Evolutionary conservation across 2,113 vertebrate species (phyloP).

Genomic region (Atrichornis clamosus): DNA sequence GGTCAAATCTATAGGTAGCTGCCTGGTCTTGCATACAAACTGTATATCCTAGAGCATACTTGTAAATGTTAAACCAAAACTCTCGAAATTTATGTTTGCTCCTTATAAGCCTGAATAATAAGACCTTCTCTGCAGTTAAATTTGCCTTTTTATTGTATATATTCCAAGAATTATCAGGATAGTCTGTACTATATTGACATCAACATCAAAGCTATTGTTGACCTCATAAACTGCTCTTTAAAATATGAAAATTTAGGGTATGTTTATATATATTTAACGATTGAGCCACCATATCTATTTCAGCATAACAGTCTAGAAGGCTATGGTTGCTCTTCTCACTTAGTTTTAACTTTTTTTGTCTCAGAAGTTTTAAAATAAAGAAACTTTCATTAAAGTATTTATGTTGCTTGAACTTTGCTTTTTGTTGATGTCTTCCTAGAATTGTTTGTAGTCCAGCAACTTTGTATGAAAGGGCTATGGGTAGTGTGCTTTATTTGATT

Average conservation of each 20-base stretch:
- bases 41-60: background rate
- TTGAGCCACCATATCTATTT: background rate
- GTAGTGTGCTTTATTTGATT: background rate
- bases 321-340: background rate
- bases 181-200: background rate
- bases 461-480: background rate
- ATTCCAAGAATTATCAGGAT: background rate
- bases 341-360: background rate
- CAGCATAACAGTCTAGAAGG: background rate
- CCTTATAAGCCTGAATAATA: background rate
- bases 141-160: background rate
- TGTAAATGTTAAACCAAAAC: background rate
- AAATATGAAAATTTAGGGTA: background rate
- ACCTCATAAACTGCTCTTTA: background rate
- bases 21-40: background rate
- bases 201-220: background rate
- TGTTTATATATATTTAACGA: background rate
- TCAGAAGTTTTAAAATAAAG: background rate
- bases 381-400: background rate
- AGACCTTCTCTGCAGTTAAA: background rate
- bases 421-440: background rate
- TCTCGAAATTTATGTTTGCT: background rate
- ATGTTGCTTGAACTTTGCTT: background rate
- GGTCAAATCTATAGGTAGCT: background rate
- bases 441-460: background rate